phyloP scores from a whole-genome alignment of 2,797 vertebrate genomes.

The Chiroxiphia lanceolata region DNA sequence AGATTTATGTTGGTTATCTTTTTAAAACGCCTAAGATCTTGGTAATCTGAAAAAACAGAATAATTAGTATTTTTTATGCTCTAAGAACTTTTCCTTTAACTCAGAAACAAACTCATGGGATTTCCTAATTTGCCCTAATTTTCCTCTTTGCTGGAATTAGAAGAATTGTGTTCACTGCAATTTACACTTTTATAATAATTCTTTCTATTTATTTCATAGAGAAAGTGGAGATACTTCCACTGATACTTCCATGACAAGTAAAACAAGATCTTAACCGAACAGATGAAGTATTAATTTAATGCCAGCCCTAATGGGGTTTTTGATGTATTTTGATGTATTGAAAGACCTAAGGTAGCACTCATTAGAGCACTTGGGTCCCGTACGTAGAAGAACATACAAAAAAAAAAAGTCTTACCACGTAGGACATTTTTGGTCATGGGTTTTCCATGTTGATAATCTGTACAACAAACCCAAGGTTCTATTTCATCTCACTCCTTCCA shows the following conservation, averaged over 20 bases:
- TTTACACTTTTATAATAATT: background rate
- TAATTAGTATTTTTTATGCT: background rate
- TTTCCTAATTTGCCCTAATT: background rate
- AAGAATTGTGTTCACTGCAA: background rate
- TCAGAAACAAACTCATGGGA: background rate
- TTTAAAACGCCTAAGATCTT: background rate
- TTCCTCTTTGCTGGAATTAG: background rate
- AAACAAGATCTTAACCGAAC: background rate
- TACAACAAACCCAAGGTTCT: background rate
- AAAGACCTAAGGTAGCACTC: background rate
- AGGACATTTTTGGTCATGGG: background rate
- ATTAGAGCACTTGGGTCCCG: fast-evolving
- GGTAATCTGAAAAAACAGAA: background rate
- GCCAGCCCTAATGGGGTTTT: background rate
- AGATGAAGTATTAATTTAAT: background rate
- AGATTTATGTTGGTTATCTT: background rate
- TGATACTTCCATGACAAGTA: background rate
- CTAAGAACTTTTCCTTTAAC: background rate
- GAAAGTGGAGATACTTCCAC: background rate
- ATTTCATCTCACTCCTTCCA: background rate
- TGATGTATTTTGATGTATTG: background rate
- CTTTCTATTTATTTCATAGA: background rate
- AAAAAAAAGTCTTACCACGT: background rate
- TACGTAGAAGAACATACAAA: background rate
- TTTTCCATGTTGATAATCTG: background rate